Conservation (phyloP, 2,113 vertebrate species). For the Carassius carassius region DNA sequence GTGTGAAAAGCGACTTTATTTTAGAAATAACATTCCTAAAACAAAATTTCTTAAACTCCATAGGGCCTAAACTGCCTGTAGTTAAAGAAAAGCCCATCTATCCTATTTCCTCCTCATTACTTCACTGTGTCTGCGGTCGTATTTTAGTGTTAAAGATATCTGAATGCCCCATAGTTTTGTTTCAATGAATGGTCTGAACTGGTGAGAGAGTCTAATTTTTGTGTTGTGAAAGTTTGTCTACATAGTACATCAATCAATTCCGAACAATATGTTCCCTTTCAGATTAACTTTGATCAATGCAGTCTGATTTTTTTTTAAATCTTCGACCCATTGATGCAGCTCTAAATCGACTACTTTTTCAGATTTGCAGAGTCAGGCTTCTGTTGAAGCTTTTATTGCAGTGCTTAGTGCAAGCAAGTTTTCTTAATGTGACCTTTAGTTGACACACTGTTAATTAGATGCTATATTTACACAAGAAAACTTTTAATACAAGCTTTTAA, state of each 20-base stretch:
- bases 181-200: background rate
- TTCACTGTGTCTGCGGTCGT: background rate
- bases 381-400: slow-evolving; percentile 15
- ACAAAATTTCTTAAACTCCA: background rate
- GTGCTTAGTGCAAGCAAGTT: slow-evolving; percentile 12
- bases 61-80: background rate
- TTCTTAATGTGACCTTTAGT: slow-evolving; percentile 30
- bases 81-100: background rate
- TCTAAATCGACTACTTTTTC: slow-evolving; percentile 20
- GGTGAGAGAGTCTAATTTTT: background rate
- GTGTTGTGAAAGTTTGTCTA: background rate
- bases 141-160: slow-evolving; percentile 2
- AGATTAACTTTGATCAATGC: slow-evolving; percentile 20
- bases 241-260: too few species aligned
- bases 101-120: background rate
- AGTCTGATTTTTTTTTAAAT: background rate
- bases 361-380: slow-evolving; percentile 14
- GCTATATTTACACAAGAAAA: background rate
- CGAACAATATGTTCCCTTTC: slow-evolving; percentile 2
- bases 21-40: background rate
- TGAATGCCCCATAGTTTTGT: background rate
- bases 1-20: background rate
- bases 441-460: slow-evolving; percentile 13
- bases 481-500: background rate
- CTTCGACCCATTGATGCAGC: slow-evolving; percentile 25